Conservation (phyloP, 1,140 invertebrate species). For the Propsilocerus akamusi region DNA sequence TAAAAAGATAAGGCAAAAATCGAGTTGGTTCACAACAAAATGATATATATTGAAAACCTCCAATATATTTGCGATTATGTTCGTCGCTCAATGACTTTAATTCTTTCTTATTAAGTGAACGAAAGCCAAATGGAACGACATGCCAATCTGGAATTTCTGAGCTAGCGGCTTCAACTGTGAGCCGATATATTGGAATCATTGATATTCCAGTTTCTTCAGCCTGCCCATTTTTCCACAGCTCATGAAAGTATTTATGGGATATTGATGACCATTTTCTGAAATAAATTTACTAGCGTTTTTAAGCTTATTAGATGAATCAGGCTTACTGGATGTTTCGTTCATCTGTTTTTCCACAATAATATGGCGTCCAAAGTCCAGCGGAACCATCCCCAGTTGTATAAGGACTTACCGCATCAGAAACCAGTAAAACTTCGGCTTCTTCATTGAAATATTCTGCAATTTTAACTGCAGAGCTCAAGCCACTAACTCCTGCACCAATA, state of each 20-base stretch:
- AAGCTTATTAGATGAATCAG: not conserved
- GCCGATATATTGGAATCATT: constrained; percentile 32
- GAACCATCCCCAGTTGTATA: constrained; percentile 59
- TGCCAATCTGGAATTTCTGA: constrained; percentile 27
- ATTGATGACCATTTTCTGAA: constrained; percentile 38
- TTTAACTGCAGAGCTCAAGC: constrained; percentile 21
- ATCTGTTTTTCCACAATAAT: constrained; percentile 35
- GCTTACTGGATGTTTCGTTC: constrained; percentile 3
- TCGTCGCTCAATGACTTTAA: constrained; percentile 28
- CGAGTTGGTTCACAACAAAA: constrained; percentile 37
- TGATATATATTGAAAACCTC: constrained; percentile 36
- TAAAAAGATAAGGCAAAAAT: constrained; percentile 37
- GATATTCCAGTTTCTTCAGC: constrained; percentile 34
- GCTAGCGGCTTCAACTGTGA: constrained; percentile 20
- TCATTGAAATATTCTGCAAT: constrained; percentile 12
- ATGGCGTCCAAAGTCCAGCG: constrained; percentile 57
- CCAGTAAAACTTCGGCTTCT: constrained; percentile 33
- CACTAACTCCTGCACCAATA: constrained; percentile 22
- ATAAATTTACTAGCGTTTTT: constrained; percentile 6
- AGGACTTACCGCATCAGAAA: constrained; percentile 44
- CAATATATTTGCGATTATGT: constrained; percentile 31
- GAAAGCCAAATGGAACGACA: constrained; percentile 34
- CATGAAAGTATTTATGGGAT: constrained; percentile 37
- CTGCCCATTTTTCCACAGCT: constrained; percentile 38
- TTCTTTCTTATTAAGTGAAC: constrained; percentile 24